Conservation (phyloP, 2,797 vertebrate genomes). For the Thamnophis elegans region DNA sequence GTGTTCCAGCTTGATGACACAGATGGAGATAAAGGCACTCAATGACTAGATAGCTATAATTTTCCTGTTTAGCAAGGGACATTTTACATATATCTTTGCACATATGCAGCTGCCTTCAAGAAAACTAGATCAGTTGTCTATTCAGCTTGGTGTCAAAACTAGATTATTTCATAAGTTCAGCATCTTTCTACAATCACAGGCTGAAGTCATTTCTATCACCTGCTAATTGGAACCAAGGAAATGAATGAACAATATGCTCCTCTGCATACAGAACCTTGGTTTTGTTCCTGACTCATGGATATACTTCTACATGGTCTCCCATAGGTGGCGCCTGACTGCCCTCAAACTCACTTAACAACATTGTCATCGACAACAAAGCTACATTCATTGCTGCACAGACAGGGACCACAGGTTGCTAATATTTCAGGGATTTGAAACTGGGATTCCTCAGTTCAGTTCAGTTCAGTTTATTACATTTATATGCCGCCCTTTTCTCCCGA, state of each 20-base stretch:
- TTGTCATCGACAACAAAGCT: not conserved
- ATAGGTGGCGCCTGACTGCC: not conserved
- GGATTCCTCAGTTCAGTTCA: too few relatives aligned
- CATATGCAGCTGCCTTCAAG: not conserved
- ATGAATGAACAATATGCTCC: not conserved
- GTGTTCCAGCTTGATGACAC: not conserved
- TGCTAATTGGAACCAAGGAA: not conserved
- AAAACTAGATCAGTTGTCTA: not conserved
- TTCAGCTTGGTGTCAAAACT: not conserved
- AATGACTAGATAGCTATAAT: not conserved
- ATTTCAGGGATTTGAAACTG: not conserved
- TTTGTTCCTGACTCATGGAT: not conserved
- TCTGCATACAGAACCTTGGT: not conserved
- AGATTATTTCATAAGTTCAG: not conserved
- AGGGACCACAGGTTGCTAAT: not conserved
- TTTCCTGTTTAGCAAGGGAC: not conserved
- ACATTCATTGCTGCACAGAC: not conserved
- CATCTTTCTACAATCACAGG: not conserved
- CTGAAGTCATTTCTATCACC: not conserved
- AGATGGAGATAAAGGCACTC: slow-evolving; percentile 1
- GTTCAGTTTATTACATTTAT: too few relatives aligned
- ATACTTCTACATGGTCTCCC: not conserved
- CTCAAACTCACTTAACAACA: not conserved
- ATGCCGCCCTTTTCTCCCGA: too few relatives aligned
- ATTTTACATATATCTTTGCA: not conserved